A percentile compares a stretch with the other conserved stretches of the same genome.
phyloP scores from a whole-genome alignment of 2,888 invertebrate genomes.

The Diplolepis rosae region DNA sequence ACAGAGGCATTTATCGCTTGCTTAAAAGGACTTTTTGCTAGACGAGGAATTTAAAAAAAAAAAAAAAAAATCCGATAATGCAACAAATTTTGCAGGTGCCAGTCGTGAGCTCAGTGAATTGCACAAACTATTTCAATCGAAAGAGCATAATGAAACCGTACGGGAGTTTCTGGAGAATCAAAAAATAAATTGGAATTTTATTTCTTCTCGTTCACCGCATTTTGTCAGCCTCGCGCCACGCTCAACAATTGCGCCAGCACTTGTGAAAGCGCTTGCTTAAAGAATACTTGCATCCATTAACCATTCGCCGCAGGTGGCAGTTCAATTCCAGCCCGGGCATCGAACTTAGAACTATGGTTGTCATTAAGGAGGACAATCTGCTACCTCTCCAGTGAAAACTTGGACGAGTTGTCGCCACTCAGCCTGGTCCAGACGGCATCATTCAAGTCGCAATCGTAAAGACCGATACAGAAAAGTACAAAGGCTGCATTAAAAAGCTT shows the following conservation, averaged over 20 bases:
- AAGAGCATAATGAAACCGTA: slow-evolving; percentile 22
- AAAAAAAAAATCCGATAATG: too few species aligned
- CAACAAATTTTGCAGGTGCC: too few species aligned
- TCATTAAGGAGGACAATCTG: slow-evolving; percentile 6
- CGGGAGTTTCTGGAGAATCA: slow-evolving; percentile 33
- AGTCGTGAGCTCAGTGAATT: too few species aligned
- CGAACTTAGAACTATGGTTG: slow-evolving; percentile 6
- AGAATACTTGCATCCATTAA: slow-evolving; percentile 24
- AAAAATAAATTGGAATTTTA: too few species aligned
- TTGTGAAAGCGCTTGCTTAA: slow-evolving; percentile 21
- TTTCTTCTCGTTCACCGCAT: too few species aligned
- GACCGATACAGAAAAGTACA: too few species aligned
- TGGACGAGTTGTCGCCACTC: background rate
- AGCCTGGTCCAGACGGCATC: background rate
- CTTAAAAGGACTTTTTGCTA: slow-evolving; percentile 57
- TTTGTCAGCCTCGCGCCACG: background rate
- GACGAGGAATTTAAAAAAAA: slow-evolving; percentile 38
- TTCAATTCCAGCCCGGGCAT: background rate
- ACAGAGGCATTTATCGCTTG: too few species aligned
- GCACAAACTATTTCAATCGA: background rate
- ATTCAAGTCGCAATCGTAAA: background rate
- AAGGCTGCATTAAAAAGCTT: too few species aligned
- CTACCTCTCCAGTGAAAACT: slow-evolving; percentile 22
- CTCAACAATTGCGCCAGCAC: background rate
- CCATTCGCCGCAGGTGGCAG: background rate